A percentile compares a stretch with the other conserved stretches of the same genome.
These are phyloP conservation scores for Pseudomyrmex gracilis DNA, from an alignment of 1,140 invertebrate species.

Conservation along the genomic window DNA sequence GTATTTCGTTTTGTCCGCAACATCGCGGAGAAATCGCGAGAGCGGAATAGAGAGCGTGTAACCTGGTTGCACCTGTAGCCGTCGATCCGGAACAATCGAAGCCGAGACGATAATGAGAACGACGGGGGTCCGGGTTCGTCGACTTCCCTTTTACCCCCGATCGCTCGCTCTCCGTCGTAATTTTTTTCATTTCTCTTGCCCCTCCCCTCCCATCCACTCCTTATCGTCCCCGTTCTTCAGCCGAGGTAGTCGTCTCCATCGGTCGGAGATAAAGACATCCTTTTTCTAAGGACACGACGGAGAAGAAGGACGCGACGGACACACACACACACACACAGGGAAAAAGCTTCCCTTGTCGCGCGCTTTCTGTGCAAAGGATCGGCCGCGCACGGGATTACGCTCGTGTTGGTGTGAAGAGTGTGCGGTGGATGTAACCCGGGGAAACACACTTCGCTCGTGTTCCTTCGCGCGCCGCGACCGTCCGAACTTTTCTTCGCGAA, in stretches of 20 bases:
- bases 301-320: conserved; percentile 35
- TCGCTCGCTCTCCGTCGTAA: conserved; percentile 62
- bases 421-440: conserved; percentile 59
- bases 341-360: conserved; percentile 48
- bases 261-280: conserved; percentile 62
- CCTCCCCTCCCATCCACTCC: conserved; percentile 19
- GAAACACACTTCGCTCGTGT: conserved; percentile 26
- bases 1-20: conserved; percentile 4
- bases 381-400: neutral
- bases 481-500: neutral
- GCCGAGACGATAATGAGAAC: conserved; percentile 77
- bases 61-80: conserved; percentile 71
- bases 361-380: conserved; percentile 45
- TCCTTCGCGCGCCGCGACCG: conserved; percentile 3
- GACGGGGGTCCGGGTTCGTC: conserved; percentile 64
- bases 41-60: conserved; percentile 59
- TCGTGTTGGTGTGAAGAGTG: conserved; percentile 22
- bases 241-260: conserved; percentile 57
- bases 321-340: neutral
- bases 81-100: conserved; percentile 74
- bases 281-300: conserved; percentile 62
- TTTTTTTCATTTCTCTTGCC: conserved; percentile 61
- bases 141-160: conserved; percentile 62
- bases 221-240: conserved; percentile 50
- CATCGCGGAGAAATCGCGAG: conserved; percentile 57